A percentile compares a stretch with the other conserved stretches of the same genome.
Conservation (phyloP, 2,797 vertebrate species). For the Vireo griseus region DNA sequence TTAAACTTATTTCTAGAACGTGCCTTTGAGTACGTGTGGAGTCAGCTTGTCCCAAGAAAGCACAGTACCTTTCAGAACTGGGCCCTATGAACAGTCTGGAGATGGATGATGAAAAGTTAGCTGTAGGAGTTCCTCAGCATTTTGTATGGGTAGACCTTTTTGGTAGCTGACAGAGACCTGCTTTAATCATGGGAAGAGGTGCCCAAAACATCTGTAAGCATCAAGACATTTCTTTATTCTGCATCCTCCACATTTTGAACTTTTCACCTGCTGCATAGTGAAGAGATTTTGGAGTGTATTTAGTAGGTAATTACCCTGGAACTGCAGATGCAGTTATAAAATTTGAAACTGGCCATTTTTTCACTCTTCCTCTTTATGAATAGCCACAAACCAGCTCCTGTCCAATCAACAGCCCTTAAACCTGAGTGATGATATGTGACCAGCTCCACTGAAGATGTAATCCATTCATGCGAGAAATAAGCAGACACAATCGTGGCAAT, state of each 20-base stretch:
- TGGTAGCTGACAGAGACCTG: neutral
- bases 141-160: neutral
- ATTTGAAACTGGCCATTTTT: slow-evolving; percentile 48
- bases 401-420: slow-evolving; percentile 45
- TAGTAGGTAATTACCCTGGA: slow-evolving; percentile 62
- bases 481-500: slow-evolving; percentile 36
- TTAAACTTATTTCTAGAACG: neutral
- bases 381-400: slow-evolving; percentile 47
- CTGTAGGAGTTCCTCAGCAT: neutral
- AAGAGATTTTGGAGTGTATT: slow-evolving; percentile 36
- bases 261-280: slow-evolving; percentile 18
- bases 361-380: slow-evolving; percentile 55
- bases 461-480: slow-evolving; percentile 64
- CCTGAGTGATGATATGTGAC: slow-evolving; percentile 48
- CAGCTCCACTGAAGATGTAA: slow-evolving; percentile 37
- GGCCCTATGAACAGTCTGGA: neutral
- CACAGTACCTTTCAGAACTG: rapidly evolving
- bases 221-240: neutral
- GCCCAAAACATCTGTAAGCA: neutral
- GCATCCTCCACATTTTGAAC: neutral
- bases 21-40: neutral
- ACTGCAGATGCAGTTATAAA: slow-evolving; percentile 52
- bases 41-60: neutral
- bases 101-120: neutral
- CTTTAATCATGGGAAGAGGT: neutral